Evolutionary conservation across 1,140 invertebrate genomes (phyloP).

Genomic region (Lycorma delicatula): DNA sequence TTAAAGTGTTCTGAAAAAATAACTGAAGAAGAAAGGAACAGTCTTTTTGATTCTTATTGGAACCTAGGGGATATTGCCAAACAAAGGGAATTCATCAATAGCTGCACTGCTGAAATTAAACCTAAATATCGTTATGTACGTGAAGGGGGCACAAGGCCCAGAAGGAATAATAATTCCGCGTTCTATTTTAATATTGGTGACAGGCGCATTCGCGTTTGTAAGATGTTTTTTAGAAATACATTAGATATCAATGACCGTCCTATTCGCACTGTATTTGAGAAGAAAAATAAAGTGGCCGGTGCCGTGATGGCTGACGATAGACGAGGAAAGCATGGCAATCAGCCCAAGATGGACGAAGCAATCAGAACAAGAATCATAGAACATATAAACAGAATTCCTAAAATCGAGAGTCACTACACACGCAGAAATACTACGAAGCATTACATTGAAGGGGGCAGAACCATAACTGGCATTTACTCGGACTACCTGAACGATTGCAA

Average conservation of each 20-base stretch:
- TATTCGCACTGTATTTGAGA: constrained; percentile 16
- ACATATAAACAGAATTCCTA: constrained; percentile 11
- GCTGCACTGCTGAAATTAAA: not conserved
- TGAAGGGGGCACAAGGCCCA: not conserved
- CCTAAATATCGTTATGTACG: constrained; percentile 1
- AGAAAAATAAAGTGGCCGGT: constrained; percentile 3
- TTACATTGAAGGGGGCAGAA: constrained; percentile 10
- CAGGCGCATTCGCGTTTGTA: constrained; percentile 12
- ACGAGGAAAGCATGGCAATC: constrained; percentile 11
- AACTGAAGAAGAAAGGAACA: not conserved
- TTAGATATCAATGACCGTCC: constrained; percentile 19
- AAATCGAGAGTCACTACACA: constrained; percentile 2
- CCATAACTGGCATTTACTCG: not conserved
- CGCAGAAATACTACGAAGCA: not conserved
- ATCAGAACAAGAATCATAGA: constrained; percentile 8
- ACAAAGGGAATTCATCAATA: not conserved
- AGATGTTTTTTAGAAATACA: constrained; percentile 21
- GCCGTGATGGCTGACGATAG: not conserved
- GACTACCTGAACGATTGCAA: constrained; percentile 10
- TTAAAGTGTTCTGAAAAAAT: not conserved
- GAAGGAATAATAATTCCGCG: not conserved
- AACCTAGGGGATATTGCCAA: not conserved
- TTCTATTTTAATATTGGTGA: not conserved
- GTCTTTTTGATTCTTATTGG: not conserved
- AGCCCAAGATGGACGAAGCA: not conserved